Base-by-base conservation (phyloP, 2,888 invertebrate species). In the Synergus umbraculus region DNA sequence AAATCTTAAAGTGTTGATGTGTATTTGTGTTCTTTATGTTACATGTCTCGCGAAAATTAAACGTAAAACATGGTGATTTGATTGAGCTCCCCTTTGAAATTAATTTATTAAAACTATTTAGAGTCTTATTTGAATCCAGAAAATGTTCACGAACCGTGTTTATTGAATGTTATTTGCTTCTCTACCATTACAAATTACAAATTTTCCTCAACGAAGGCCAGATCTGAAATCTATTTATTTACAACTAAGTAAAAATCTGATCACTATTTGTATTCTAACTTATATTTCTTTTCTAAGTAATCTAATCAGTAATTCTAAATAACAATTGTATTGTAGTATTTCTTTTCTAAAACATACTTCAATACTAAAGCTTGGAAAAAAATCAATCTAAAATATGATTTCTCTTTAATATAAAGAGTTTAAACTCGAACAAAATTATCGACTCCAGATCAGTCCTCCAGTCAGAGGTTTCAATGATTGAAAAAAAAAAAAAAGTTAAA, bases 61-160 rank as follows among this genome's bases (percentile, higher is more conserved):
- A 37, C 54, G 77, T 81, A 76, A 76, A 82, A 81, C 84, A 83
- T 83, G 82, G 81, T 79, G 76, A 82, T 86, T 88, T 86, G 85
- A 86, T 87, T 88, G 87, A 87, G 87, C 87, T 88, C 85, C 82
- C 80, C 82, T 83, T 83, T 64, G 67, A 67, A 79, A 64, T 76
- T 54, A 73, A 54, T 73, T 80, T 81, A 78, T 81, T 65, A 46
- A 82, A 81, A 67, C 81, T 83, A 82, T 83, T 81, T 83, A 78
- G 60, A 73, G 41, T 84, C 77, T n/a, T 73, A 73, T 73, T 73
- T 54, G 73, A 73, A 54, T 54, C 73, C 73, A 54, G 73, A 7
- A 54, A 29, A 81, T 83, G 79, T 77, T 80, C 81, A 86, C 88
- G 88, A 89, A 89, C 87, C 89, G 89, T 87, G 88, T 86, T 15